These are phyloP conservation scores for Passerina amoena DNA, from an alignment of 2,113 vertebrate species.

Conservation along the genomic window DNA sequence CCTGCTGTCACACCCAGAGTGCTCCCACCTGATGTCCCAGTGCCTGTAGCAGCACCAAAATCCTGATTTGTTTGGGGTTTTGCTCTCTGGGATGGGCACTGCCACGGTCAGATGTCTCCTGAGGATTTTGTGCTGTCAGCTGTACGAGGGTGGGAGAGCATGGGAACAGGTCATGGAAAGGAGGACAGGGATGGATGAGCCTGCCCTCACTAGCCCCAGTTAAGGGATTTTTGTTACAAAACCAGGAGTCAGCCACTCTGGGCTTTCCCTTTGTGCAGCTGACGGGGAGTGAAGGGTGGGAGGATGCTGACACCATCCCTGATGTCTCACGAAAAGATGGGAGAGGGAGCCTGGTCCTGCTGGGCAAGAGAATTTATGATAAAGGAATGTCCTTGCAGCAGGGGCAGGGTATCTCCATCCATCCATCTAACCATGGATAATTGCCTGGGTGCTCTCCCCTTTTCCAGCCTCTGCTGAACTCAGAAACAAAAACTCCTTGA, in stretches of 20 bases:
- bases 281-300: not conserved
- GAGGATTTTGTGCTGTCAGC: not conserved
- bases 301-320: not conserved
- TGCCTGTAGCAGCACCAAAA: not conserved
- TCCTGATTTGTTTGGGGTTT: not conserved
- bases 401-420: not conserved
- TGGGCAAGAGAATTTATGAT: accelerated
- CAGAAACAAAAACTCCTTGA: accelerated
- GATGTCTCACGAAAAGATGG: not conserved
- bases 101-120: accelerated
- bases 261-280: not conserved
- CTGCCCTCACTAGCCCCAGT: not conserved
- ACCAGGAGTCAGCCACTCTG: not conserved
- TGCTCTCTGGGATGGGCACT: not conserved
- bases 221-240: not conserved
- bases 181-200: not conserved
- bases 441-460: not conserved
- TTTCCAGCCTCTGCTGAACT: not conserved
- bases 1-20: not conserved
- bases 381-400: not conserved
- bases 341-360: accelerated
- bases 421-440: accelerated
- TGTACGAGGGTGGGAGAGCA: accelerated
- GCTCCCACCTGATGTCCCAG: not conserved
- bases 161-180: accelerated